A percentile compares a stretch with the other conserved stretches of the same genome.
Evolutionary conservation across 2,888 invertebrate genomes (phyloP).

Genomic region (Maniola hyperantus): DNA sequence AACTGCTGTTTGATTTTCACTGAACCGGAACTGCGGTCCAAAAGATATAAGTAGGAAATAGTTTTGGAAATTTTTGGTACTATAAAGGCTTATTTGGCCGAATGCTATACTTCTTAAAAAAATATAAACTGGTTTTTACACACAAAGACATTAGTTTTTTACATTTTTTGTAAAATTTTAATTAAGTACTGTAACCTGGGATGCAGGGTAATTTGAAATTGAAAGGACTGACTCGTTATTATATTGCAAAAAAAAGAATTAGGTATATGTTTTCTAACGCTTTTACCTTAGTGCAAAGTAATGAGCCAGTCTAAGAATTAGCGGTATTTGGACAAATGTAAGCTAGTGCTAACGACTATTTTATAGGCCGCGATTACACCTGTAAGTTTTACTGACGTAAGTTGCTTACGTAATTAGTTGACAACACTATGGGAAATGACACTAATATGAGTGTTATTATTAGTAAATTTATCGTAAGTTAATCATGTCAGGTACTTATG

Average conservation of each 20-base stretch:
- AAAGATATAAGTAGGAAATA: conserved; percentile 17
- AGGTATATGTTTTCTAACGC: background rate
- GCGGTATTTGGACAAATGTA: background rate
- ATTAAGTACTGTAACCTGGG: conserved; percentile 7
- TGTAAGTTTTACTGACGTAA: no score
- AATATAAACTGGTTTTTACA: conserved; percentile 29
- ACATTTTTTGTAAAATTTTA: conserved; percentile 15
- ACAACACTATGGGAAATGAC: no score
- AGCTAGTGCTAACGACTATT: background rate
- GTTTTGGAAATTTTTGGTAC: conserved; percentile 29
- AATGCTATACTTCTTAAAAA: conserved; percentile 20
- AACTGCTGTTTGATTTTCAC: background rate
- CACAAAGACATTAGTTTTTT: conserved; percentile 29
- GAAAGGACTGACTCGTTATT: conserved; percentile 6
- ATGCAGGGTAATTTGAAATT: conserved; percentile 29
- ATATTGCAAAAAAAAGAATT: background rate
- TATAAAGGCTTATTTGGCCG: conserved; percentile 35
- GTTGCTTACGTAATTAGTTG: no score
- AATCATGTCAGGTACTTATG: no score
- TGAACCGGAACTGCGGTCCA: conserved; percentile 29
- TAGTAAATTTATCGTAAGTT: no score
- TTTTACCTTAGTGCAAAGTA: background rate
- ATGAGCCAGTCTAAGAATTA: background rate
- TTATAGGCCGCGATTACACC: no score
- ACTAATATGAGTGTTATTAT: no score